phyloP scores from a whole-genome alignment of 2,113 vertebrate genomes.

The Acanthisitta chloris region DNA sequence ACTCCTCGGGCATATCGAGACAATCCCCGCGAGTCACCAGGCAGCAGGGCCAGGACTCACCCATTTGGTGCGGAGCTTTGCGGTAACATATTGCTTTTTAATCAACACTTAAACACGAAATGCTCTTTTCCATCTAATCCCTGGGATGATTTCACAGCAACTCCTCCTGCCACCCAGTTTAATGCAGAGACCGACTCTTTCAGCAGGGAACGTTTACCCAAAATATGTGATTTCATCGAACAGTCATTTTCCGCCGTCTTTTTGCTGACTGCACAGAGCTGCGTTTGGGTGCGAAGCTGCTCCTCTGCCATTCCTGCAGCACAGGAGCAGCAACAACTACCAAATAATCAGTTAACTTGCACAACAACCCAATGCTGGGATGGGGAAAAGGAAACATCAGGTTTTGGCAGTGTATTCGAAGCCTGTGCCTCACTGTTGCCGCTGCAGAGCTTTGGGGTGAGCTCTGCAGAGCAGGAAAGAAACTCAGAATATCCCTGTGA shows the following conservation, averaged over 20 bases:
- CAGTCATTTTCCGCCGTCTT: conserved; percentile 13
- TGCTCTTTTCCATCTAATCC: background rate
- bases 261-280: conserved; percentile 27
- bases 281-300: background rate
- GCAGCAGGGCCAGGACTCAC: background rate
- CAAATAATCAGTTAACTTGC: background rate
- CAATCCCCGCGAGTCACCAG: background rate
- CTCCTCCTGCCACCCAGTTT: background rate
- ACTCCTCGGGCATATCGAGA: rapidly evolving
- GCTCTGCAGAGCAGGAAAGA: background rate
- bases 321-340: background rate
- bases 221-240: background rate
- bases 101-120: conserved; percentile 29
- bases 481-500: rapidly evolving
- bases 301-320: background rate
- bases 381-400: background rate
- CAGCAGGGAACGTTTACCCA: background rate
- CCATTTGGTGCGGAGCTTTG: background rate
- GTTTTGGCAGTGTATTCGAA: rapidly evolving
- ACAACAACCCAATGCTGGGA: background rate
- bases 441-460: rapidly evolving
- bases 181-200: background rate
- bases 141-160: conserved; percentile 1
- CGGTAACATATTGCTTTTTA: background rate
- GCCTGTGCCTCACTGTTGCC: background rate